These are phyloP conservation scores for Bergia sp. DNA, from an alignment of 92 coral and sea anemone genomes.

Conservation along the genomic window DNA sequence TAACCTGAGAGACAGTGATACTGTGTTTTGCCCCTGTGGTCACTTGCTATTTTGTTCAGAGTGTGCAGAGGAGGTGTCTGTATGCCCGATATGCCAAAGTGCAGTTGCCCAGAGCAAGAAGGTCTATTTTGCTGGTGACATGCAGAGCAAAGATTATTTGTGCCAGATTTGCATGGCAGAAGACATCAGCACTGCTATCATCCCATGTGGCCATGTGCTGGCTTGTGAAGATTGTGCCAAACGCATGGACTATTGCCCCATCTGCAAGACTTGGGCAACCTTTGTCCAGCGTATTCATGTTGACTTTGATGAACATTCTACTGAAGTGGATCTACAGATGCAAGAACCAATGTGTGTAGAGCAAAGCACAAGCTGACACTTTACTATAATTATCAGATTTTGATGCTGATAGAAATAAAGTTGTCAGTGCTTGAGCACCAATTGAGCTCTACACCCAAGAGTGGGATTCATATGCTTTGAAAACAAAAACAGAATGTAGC, in stretches of 20 bases:
- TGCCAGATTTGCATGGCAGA: conserved; percentile 99
- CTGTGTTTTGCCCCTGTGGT: conserved; percentile 94
- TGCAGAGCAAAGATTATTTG: conserved; percentile 74
- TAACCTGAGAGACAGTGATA: conserved; percentile 65
- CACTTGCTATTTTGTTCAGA: conserved; percentile 76
- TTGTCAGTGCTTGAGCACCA: background rate
- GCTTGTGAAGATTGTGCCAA: conserved; percentile 89
- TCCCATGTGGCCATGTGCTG: conserved; percentile 95
- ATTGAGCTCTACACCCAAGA: background rate
- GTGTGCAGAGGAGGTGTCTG: conserved; percentile 69
- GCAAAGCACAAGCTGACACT: background rate
- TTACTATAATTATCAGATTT: background rate
- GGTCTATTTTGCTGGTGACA: conserved; percentile 85
- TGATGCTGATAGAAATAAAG: background rate
- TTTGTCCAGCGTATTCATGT: conserved; percentile 93
- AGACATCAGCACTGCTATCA: conserved; percentile 88
- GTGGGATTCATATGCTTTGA: background rate
- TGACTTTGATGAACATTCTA: conserved; percentile 46
- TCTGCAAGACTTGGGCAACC: conserved; percentile 89
- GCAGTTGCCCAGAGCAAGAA: conserved; percentile 77
- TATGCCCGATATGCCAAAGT: conserved; percentile 76
- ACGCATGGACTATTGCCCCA: conserved; percentile 89
- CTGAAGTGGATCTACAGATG: background rate
- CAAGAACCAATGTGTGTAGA: conserved; percentile 18
- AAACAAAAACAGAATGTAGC: background rate